phyloP scores from a whole-genome alignment of 2,888 invertebrate species.

The Ectobius pallidus region DNA sequence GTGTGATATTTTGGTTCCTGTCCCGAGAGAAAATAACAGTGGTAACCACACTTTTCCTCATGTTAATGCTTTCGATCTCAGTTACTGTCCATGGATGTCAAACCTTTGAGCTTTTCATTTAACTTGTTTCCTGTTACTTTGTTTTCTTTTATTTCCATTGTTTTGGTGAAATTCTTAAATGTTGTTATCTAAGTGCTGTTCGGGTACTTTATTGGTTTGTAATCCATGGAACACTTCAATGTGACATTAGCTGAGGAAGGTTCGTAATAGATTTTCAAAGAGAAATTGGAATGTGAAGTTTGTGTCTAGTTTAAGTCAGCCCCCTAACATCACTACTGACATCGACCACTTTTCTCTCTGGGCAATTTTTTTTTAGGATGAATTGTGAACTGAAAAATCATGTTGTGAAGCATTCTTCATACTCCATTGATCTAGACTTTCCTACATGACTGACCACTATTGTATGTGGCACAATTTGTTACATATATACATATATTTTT shows the following conservation, averaged over 20 bases:
- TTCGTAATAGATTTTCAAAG: background rate
- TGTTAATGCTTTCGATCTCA: slow-evolving; percentile 17
- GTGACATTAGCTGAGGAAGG: background rate
- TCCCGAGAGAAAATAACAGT: slow-evolving; percentile 22
- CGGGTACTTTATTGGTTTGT: background rate
- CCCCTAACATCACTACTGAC: slow-evolving; percentile 1
- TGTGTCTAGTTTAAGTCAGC: background rate
- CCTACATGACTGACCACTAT: slow-evolving; percentile 28
- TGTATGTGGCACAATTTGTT: slow-evolving; percentile 20
- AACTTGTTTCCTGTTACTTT: too few relatives aligned
- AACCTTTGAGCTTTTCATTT: background rate
- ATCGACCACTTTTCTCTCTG: slow-evolving; percentile 4
- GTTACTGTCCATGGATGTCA: background rate
- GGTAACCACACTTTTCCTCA: background rate
- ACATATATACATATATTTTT: slow-evolving; percentile 11
- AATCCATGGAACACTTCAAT: background rate
- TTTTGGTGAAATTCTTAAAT: too few relatives aligned
- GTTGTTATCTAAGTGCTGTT: too few relatives aligned
- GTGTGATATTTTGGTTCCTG: slow-evolving; percentile 35
- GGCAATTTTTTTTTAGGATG: slow-evolving; percentile 2
- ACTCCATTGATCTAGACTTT: slow-evolving; percentile 13
- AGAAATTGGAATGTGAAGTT: background rate
- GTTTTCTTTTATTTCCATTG: too few relatives aligned
- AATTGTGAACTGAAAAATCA: slow-evolving; percentile 13
- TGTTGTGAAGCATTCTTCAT: background rate